These are phyloP conservation scores for Stercorarius parasiticus DNA, from an alignment of 2,113 vertebrate species.

Conservation along the genomic window DNA sequence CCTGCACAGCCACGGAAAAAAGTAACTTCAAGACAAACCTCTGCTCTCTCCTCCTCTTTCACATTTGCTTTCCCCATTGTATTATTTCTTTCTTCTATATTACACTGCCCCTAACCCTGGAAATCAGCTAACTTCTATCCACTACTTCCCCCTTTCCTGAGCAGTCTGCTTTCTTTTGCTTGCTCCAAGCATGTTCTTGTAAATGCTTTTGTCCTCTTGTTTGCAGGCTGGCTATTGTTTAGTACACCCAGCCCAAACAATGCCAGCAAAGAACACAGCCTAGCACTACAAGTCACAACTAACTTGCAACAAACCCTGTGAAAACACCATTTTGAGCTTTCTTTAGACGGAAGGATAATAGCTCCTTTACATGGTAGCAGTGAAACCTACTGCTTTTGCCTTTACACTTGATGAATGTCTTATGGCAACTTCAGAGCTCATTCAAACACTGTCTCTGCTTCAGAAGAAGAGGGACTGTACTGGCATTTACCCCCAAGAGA, in stretches of 20 bases:
- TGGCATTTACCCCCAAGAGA: background rate
- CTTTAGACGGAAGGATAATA: background rate
- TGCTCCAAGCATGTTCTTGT: background rate
- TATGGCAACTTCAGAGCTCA: background rate
- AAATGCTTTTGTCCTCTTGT: constrained; percentile 12
- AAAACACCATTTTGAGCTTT: background rate
- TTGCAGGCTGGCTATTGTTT: constrained; percentile 30
- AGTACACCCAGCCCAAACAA: background rate
- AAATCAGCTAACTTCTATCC: background rate
- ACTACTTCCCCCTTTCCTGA: background rate
- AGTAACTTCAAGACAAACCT: background rate
- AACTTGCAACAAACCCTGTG: background rate
- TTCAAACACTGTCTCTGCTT: background rate
- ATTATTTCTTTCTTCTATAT: background rate
- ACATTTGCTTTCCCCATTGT: background rate
- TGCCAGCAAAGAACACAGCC: background rate
- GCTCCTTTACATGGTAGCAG: background rate
- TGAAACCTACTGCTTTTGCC: background rate
- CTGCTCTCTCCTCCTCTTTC: background rate
- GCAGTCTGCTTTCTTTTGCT: background rate
- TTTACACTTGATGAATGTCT: background rate
- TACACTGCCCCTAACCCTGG: background rate
- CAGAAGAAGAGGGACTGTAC: background rate
- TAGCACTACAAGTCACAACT: constrained; percentile 19
- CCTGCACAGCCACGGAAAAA: background rate